phyloP scores from a whole-genome alignment of 2,888 invertebrate genomes.

The Platycnemis pennipes region DNA sequence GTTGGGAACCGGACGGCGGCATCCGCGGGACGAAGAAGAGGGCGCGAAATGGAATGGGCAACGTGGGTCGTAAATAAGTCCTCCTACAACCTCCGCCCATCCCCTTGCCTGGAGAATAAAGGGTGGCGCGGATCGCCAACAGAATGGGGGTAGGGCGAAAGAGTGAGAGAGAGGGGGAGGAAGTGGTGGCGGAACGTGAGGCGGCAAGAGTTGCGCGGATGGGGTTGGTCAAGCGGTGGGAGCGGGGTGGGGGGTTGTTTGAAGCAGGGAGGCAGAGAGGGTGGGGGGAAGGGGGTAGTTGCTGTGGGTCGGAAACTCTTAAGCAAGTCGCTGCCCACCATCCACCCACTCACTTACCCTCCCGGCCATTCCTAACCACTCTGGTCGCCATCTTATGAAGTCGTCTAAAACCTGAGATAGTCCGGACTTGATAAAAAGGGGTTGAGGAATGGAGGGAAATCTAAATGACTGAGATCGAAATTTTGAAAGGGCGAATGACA shows the following conservation, averaged over 20 bases:
- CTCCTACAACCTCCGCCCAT: background rate
- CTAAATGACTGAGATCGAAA: too few species aligned
- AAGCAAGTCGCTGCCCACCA: too few species aligned
- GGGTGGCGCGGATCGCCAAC: background rate
- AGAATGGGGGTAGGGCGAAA: background rate
- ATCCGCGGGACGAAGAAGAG: background rate
- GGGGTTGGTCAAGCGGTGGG: background rate
- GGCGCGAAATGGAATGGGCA: background rate
- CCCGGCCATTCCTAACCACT: too few species aligned
- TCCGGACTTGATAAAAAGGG: too few species aligned
- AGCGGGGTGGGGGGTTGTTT: background rate
- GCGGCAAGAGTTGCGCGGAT: constrained; percentile 58
- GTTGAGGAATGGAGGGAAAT: too few species aligned
- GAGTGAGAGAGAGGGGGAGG: background rate
- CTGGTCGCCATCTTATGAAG: too few species aligned
- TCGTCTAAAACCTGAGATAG: too few species aligned
- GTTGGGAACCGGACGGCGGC: background rate
- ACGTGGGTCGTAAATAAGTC: constrained; percentile 12
- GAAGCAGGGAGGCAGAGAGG: background rate
- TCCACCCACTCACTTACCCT: too few species aligned
- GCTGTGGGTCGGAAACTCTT: background rate
- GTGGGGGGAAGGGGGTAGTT: background rate
- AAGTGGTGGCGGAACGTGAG: constrained; percentile 38
- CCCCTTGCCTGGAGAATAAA: background rate
- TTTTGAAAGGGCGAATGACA: too few species aligned